phyloP scores from a whole-genome alignment of 2,888 invertebrate genomes.

The Spisula solida region DNA sequence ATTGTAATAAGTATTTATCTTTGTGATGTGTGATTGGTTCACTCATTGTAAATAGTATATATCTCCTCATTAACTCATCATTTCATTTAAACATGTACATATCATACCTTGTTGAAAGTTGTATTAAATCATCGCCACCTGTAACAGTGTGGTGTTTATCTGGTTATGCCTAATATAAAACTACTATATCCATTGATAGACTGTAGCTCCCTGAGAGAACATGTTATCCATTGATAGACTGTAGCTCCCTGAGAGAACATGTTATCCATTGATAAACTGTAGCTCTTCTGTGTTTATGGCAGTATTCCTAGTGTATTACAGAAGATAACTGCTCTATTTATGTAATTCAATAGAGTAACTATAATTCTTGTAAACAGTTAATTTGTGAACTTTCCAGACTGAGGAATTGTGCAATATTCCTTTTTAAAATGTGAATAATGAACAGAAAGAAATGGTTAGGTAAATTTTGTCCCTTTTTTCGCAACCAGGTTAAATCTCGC shows the following conservation, averaged over 20 bases:
- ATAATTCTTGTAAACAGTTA: too few species aligned
- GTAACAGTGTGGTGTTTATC: neutral
- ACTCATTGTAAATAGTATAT: conserved; percentile 4
- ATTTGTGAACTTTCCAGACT: neutral
- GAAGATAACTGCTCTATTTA: neutral
- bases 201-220: too few species aligned
- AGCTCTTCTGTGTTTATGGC: neutral
- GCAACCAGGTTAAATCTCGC: too few species aligned
- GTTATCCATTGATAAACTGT: neutral
- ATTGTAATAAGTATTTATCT: conserved; percentile 7
- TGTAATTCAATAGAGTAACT: neutral
- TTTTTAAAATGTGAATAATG: too few species aligned
- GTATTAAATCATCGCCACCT: neutral
- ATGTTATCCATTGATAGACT: neutral
- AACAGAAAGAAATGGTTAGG: too few species aligned
- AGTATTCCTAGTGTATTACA: neutral
- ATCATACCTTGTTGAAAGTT: conserved; percentile 11
- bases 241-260: neutral
- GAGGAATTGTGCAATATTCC: conserved; percentile 5
- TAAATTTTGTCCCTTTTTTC: too few species aligned
- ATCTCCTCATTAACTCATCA: neutral
- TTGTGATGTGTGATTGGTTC: neutral
- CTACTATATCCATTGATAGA: neutral
- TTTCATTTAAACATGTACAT: neutral
- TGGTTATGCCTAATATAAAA: conserved; percentile 20